These are phyloP conservation scores for Pammene aurita DNA, from an alignment of 2,888 invertebrate genomes.

Conservation along the genomic window DNA sequence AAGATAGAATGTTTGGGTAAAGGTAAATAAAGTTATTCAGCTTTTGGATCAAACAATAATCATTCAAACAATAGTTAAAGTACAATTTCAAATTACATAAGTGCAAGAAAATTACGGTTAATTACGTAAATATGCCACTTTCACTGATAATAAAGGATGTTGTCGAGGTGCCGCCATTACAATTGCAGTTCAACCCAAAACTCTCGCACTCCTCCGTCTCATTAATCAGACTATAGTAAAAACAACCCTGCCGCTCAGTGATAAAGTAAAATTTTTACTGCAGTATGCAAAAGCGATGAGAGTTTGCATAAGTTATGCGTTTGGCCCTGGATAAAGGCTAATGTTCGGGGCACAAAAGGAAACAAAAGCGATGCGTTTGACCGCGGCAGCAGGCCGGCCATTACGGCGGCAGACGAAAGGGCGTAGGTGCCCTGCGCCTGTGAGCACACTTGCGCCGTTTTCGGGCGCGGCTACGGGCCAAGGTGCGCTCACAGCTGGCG, in stretches of 20 bases:
- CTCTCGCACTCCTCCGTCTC: neutral
- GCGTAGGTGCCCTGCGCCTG: conserved; percentile 70
- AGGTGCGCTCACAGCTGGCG: conserved; percentile 81
- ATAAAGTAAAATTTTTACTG: conserved; percentile 1
- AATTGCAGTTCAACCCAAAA: conserved; percentile 21
- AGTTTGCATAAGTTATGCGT: conserved; percentile 22
- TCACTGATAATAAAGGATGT: conserved; percentile 35
- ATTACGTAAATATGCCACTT: conserved; percentile 35
- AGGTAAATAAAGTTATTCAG: neutral
- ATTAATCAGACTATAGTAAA: neutral
- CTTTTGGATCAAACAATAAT: conserved; percentile 5
- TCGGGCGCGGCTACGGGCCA: conserved; percentile 52
- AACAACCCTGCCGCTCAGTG: neutral
- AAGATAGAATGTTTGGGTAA: too few species aligned
- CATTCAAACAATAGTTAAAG: conserved; percentile 11
- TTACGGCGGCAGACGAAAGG: conserved; percentile 56
- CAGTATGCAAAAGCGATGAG: conserved; percentile 3
- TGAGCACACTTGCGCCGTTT: conserved; percentile 39
- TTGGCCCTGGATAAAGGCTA: conserved; percentile 38
- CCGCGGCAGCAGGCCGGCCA: conserved; percentile 58
- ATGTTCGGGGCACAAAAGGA: conserved; percentile 52
- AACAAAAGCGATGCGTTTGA: conserved; percentile 55
- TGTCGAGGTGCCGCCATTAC: conserved; percentile 30
- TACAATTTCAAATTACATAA: conserved; percentile 17
- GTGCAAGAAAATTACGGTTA: conserved; percentile 14